Evolutionary conservation across 2,113 vertebrate genomes (phyloP).

Genomic region (Prochilodus magdalenae): DNA sequence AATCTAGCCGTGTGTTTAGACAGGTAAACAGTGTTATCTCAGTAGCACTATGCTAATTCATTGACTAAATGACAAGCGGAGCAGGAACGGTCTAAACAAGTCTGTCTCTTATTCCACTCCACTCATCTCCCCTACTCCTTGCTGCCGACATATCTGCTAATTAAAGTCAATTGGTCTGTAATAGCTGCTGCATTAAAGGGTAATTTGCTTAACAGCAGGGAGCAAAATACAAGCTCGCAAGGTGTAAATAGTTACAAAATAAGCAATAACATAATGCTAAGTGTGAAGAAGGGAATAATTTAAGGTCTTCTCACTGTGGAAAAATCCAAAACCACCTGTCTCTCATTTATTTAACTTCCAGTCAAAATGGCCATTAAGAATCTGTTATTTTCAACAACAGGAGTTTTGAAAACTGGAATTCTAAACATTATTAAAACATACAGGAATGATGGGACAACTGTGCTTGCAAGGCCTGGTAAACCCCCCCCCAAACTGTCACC

Average conservation of each 20-base stretch:
- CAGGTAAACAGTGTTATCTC: constrained; percentile 11
- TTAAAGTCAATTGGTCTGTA: not conserved
- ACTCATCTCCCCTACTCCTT: not conserved
- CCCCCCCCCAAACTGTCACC: too few species aligned
- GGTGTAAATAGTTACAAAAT: not conserved
- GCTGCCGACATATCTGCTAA: constrained; percentile 10
- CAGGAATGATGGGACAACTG: too few species aligned
- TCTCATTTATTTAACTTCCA: too few species aligned
- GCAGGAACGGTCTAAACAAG: constrained; percentile 49
- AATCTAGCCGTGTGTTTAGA: not conserved
- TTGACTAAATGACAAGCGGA: constrained; percentile 9
- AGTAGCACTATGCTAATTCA: not conserved
- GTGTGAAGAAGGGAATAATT: not conserved
- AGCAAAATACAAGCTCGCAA: not conserved
- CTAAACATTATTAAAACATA: too few species aligned
- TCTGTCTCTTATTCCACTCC: not conserved
- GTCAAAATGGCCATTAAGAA: too few species aligned
- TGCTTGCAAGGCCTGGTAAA: too few species aligned
- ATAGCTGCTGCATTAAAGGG: not conserved
- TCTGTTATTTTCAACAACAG: too few species aligned
- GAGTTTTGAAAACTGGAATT: too few species aligned
- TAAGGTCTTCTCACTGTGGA: too few species aligned
- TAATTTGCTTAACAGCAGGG: not conserved
- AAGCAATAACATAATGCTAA: not conserved
- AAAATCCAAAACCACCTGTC: too few species aligned